These are phyloP conservation scores for Serranus cabrilla DNA, from an alignment of 2,797 vertebrate species.

Conservation along the genomic window DNA sequence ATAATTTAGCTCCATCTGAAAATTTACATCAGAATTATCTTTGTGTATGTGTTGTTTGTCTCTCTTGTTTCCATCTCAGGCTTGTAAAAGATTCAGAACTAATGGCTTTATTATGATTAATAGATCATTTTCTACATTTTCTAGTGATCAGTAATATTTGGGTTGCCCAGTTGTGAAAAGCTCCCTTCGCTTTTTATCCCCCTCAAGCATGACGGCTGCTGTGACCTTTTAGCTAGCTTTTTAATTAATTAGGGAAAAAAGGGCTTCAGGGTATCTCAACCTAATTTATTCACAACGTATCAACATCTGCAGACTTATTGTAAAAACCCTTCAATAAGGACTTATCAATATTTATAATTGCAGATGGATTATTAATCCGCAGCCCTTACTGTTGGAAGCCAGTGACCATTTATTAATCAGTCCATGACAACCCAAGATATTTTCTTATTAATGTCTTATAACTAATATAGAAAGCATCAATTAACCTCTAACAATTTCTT, in stretches of 20 bases:
- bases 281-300: not conserved
- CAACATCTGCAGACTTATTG: not conserved
- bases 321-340: not conserved
- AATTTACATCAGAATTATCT: slow-evolving; percentile 12
- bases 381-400: not conserved
- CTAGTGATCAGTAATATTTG: slow-evolving; percentile 10
- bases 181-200: not conserved
- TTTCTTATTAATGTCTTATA: not conserved
- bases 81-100: not conserved
- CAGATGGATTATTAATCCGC: not conserved
- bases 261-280: too few species aligned
- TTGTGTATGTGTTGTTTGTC: not conserved
- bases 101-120: slow-evolving; percentile 7
- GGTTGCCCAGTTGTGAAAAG: too few species aligned
- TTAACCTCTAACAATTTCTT: not conserved
- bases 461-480: not conserved
- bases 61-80: not conserved
- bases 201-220: not conserved
- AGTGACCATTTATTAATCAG: not conserved
- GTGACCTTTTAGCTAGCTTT: not conserved
- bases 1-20: slow-evolving; percentile 45
- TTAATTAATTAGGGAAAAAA: not conserved
- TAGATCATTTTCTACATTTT: not conserved
- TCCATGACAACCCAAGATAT: not conserved
- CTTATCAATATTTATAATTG: not conserved